Evolutionary conservation across 2,113 vertebrate genomes (phyloP).

Genomic region (Narcine bancroftii): DNA sequence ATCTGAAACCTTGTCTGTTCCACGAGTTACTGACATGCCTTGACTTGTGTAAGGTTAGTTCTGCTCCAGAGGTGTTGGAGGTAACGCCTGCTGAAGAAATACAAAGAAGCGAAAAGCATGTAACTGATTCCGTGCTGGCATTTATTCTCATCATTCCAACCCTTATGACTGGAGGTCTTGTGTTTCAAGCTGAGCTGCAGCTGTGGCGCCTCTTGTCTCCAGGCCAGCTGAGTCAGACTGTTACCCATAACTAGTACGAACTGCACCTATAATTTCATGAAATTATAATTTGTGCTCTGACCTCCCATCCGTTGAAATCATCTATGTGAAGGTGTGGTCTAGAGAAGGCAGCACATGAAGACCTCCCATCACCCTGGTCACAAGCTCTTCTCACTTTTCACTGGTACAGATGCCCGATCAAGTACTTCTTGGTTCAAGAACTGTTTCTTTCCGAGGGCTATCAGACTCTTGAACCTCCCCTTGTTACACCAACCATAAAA

Average conservation of each 20-base stretch:
- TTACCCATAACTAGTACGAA: neutral
- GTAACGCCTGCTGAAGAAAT: neutral
- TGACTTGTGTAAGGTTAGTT: slow-evolving; percentile 13
- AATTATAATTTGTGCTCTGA: no score
- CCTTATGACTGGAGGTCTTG: neutral
- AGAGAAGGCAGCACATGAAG: no score
- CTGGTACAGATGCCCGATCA: no score
- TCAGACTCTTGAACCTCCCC: no score
- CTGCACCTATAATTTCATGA: neutral
- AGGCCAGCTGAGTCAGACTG: neutral
- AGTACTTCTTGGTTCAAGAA: no score
- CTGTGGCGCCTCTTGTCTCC: neutral
- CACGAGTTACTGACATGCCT: neutral
- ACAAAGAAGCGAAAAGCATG: neutral
- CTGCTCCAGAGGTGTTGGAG: slow-evolving; percentile 21
- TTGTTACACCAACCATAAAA: no score
- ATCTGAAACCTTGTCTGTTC: neutral
- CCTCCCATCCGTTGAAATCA: no score
- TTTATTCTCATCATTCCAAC: neutral
- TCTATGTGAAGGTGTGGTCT: no score
- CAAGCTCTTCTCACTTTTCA: no score
- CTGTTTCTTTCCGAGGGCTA: no score
- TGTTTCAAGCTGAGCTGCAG: neutral
- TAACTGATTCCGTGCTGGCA: neutral
- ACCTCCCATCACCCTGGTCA: no score